Conservation (phyloP, 2,888 invertebrate species). For the Azorinus chamasolen region DNA sequence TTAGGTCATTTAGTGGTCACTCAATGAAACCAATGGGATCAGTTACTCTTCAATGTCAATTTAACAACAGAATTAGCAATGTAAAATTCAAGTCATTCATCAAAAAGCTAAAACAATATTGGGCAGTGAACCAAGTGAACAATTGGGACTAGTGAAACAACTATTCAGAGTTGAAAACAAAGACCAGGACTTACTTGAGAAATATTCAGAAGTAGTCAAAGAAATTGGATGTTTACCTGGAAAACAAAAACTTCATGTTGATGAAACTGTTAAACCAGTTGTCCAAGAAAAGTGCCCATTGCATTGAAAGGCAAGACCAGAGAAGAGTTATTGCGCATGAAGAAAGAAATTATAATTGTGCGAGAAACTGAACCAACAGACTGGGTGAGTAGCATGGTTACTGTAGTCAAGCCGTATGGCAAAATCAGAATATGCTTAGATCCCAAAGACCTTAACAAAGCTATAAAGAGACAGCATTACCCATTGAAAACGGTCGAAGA, state of each 20-base stretch:
- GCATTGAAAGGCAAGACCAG: slow-evolving; percentile 39
- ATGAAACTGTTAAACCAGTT: slow-evolving; percentile 30
- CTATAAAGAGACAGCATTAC: slow-evolving; percentile 42
- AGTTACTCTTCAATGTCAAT: neutral
- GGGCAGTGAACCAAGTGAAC: too few species aligned
- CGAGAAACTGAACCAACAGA: slow-evolving; percentile 49
- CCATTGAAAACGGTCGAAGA: slow-evolving; percentile 52
- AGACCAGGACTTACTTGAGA: neutral
- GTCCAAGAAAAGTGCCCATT: slow-evolving; percentile 45
- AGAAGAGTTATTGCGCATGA: slow-evolving; percentile 46
- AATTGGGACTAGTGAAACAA: neutral
- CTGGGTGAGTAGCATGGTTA: slow-evolving; percentile 51
- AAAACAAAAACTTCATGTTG: slow-evolving; percentile 18
- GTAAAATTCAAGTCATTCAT: too few species aligned
- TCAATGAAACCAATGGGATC: neutral
- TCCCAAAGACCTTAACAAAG: slow-evolving; percentile 47
- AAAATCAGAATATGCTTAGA: slow-evolving; percentile 38
- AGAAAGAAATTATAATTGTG: slow-evolving; percentile 30
- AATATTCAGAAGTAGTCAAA: slow-evolving; percentile 14
- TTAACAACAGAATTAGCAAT: too few species aligned
- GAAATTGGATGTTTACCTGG: slow-evolving; percentile 39
- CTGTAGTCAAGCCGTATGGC: slow-evolving; percentile 34
- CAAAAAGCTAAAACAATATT: neutral
- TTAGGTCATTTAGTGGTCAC: slow-evolving; percentile 3
- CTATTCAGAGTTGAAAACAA: neutral